Percentiles rank a stretch among this genome's conserved stretches.
Conservation (phyloP, 2,888 invertebrate species). For the Hirtodrosophila alboralis region DNA sequence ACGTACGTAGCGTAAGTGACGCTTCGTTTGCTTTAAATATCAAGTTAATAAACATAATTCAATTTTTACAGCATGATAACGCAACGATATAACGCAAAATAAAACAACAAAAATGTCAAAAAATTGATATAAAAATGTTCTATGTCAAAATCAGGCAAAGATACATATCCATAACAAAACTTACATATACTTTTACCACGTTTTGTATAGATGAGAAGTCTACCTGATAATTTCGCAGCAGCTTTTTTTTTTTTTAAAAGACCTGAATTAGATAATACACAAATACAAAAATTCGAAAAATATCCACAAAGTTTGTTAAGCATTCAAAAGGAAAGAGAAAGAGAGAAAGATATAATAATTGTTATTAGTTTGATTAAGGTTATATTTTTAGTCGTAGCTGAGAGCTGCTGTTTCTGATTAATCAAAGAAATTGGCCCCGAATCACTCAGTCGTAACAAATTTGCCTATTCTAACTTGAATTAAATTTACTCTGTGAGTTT, state of each 20-base stretch:
- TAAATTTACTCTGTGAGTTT: slow-evolving; percentile 16
- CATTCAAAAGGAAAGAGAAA: too few species aligned
- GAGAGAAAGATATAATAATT: slow-evolving; percentile 7
- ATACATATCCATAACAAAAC: slow-evolving; percentile 22
- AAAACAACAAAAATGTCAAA: slow-evolving; percentile 14
- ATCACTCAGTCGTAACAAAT: slow-evolving; percentile 6
- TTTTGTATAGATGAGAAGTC: slow-evolving; percentile 2
- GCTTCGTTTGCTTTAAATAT: slow-evolving; percentile 74
- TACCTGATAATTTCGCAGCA: slow-evolving; percentile 51
- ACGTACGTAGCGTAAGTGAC: slow-evolving; percentile 57
- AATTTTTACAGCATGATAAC: slow-evolving; percentile 20
- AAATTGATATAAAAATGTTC: slow-evolving; percentile 17
- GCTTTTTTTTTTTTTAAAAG: slow-evolving; percentile 84
- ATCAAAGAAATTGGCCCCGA: neutral
- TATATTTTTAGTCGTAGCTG: neutral
- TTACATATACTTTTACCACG: neutral
- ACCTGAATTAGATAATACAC: slow-evolving; percentile 66
- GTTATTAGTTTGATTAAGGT: slow-evolving; percentile 11
- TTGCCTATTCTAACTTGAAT: slow-evolving; percentile 13
- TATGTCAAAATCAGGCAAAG: slow-evolving; percentile 23
- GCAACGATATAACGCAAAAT: slow-evolving; percentile 9
- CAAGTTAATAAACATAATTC: slow-evolving; percentile 59
- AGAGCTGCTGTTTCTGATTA: too few species aligned
- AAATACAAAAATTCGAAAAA: slow-evolving; percentile 18
- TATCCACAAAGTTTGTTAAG: slow-evolving; percentile 39